Conservation (phyloP, 2,888 invertebrate genomes). For the Drosophila mercatorum region DNA sequence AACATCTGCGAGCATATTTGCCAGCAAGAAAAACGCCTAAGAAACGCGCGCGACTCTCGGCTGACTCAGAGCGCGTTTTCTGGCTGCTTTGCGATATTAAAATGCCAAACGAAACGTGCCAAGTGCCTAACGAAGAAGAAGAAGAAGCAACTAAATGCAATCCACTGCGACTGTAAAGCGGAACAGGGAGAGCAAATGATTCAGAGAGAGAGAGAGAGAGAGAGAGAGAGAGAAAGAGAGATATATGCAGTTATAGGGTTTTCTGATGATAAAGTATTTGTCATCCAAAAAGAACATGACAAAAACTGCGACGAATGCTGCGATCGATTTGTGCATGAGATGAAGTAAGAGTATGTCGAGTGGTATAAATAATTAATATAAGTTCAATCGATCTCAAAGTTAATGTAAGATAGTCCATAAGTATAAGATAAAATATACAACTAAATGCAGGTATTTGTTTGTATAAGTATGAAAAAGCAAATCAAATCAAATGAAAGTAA, state of each 20-base stretch:
- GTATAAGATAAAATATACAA: background rate
- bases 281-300: conserved; percentile 35
- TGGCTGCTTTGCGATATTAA: conserved; percentile 37
- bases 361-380: background rate
- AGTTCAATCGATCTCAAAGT: too few species aligned
- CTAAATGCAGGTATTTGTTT: background rate
- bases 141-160: conserved; percentile 4
- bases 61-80: conserved; percentile 56
- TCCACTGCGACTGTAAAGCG: background rate
- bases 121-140: conserved; percentile 29
- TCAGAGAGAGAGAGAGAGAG: background rate
- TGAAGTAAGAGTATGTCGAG: background rate
- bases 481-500: background rate
- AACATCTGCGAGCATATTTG: conserved; percentile 39
- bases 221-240: background rate
- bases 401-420: too few species aligned
- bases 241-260: conserved; percentile 16
- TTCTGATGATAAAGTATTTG: conserved; percentile 45
- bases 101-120: conserved; percentile 61
- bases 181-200: background rate
- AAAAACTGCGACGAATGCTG: conserved; percentile 24
- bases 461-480: background rate
- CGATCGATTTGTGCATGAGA: background rate
- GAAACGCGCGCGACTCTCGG: conserved; percentile 46
- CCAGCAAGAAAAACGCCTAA: conserved; percentile 34